Percentiles rank a stretch among this genome's conserved stretches.
phyloP scores from a whole-genome alignment of 64 coral and sea anemone species.

The Montipora cactus region DNA sequence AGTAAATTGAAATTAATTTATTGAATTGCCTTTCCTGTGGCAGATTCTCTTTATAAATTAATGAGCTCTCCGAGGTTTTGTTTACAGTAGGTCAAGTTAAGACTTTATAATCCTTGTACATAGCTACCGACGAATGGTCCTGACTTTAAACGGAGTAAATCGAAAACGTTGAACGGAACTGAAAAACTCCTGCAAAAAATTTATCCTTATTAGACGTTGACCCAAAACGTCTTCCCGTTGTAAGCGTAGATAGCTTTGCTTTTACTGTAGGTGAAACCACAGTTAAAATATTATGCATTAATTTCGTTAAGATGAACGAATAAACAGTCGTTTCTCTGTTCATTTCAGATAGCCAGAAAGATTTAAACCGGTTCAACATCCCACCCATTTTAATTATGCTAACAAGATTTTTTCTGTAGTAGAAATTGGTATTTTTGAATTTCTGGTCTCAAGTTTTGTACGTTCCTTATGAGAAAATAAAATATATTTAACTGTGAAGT shows the following conservation, averaged over 20 bases:
- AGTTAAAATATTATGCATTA: slow-evolving; percentile 6
- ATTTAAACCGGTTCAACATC: not conserved
- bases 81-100: not conserved
- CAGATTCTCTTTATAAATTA: slow-evolving; percentile 49
- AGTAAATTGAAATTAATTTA: slow-evolving; percentile 51
- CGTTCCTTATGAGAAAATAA: not conserved
- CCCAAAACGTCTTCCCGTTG: not conserved
- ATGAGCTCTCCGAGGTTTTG: slow-evolving; percentile 27
- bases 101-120: slow-evolving; percentile 24
- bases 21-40: slow-evolving; percentile 30
- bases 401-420: not conserved
- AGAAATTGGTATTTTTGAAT: slow-evolving; percentile 11
- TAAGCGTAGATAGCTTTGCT: not conserved
- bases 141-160: not conserved
- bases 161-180: not conserved
- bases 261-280: slow-evolving; percentile 12
- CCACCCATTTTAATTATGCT: slow-evolving; percentile 2
- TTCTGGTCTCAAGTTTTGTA: slow-evolving; percentile 8
- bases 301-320: not conserved
- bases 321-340: slow-evolving; percentile 7
- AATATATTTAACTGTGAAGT: not conserved
- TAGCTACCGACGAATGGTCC: not conserved
- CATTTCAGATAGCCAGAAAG: slow-evolving; percentile 5
- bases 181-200: not conserved
- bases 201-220: not conserved